Percentiles rank a stretch among this genome's conserved stretches.
Conservation (phyloP, 2,888 invertebrate genomes). For the Hydroisotoma schaefferi region DNA sequence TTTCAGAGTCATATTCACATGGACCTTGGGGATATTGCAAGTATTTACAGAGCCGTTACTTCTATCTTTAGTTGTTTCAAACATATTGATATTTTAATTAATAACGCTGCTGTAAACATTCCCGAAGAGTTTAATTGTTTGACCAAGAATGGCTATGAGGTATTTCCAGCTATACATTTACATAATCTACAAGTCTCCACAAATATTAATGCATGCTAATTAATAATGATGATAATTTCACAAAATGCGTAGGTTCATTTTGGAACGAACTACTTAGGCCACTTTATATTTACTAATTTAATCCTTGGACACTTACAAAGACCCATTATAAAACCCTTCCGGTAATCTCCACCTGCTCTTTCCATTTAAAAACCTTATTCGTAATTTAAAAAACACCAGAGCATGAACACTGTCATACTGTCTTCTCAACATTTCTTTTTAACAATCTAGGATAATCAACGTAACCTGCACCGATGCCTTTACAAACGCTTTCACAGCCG, state of each 20-base stretch:
- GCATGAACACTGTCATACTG: too few relatives aligned
- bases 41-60: background rate
- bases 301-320: background rate
- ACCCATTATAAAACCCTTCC: background rate
- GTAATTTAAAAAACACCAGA: too few relatives aligned
- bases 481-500: background rate
- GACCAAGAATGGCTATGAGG: background rate
- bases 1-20: background rate
- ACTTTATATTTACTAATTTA: conserved; percentile 7
- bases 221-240: background rate
- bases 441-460: conserved; percentile 3
- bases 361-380: background rate
- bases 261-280: conserved; percentile 8
- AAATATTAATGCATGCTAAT: too few relatives aligned
- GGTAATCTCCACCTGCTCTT: background rate
- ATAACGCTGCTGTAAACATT: conserved; percentile 2
- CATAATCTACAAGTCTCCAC: too few relatives aligned
- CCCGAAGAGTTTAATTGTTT: background rate
- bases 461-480: conserved; percentile 1
- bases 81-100: conserved; percentile 7
- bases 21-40: conserved; percentile 2
- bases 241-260: too few relatives aligned
- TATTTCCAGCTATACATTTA: too few relatives aligned
- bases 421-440: background rate
- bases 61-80: background rate